phyloP scores from a whole-genome alignment of 2,888 invertebrate species.

The Conus canariensis region DNA sequence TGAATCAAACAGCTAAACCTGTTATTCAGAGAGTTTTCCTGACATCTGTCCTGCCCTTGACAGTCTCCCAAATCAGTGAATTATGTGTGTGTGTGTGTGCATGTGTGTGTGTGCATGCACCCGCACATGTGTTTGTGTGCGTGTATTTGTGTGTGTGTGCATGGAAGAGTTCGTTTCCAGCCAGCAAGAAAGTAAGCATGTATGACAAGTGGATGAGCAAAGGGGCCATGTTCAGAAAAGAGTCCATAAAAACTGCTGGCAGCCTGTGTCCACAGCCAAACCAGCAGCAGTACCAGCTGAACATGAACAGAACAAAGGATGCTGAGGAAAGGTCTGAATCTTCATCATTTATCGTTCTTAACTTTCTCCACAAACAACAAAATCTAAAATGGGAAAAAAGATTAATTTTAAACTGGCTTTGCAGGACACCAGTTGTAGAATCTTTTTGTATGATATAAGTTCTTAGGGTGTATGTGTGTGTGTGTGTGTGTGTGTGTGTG shows the following conservation, averaged over 20 bases:
- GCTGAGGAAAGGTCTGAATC: conserved; percentile 63
- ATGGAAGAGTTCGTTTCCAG: conserved; percentile 8
- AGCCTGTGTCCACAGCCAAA: neutral
- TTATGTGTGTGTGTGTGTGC: too few relatives aligned
- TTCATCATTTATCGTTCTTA: too few relatives aligned
- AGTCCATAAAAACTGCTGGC: neutral
- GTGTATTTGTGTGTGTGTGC: neutral
- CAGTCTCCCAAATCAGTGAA: too few relatives aligned
- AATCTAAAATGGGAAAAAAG: too few relatives aligned
- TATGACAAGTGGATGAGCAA: conserved; percentile 58
- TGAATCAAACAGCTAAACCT: too few relatives aligned
- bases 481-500: too few relatives aligned
- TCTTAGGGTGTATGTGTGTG: neutral
- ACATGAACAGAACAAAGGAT: conserved; percentile 58
- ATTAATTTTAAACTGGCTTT: too few relatives aligned
- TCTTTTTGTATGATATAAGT: too few relatives aligned
- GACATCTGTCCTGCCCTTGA: too few relatives aligned
- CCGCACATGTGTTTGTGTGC: neutral
- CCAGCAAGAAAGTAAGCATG: conserved; percentile 49
- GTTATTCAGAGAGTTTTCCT: too few relatives aligned
- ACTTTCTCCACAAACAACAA: too few relatives aligned
- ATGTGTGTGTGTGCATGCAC: neutral
- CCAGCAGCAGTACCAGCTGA: neutral
- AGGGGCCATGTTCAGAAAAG: conserved; percentile 43
- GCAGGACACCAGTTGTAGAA: too few relatives aligned